Evolutionary conservation across 2,797 vertebrate genomes (phyloP).

Genomic region (Tolypeutes matacus): DNA sequence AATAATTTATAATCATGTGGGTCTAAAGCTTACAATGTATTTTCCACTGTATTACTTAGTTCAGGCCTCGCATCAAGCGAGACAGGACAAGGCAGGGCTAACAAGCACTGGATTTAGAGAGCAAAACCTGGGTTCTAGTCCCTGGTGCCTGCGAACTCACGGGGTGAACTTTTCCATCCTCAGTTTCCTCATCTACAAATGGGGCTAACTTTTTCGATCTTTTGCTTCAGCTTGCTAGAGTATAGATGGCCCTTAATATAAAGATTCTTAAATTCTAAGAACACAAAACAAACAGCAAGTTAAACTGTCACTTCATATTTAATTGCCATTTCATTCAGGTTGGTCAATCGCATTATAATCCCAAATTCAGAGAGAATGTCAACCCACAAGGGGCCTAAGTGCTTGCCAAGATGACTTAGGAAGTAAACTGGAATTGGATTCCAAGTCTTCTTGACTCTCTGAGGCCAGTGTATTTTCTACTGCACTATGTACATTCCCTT

Average conservation of each 20-base stretch:
- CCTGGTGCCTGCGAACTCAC: neutral
- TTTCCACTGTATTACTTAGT: neutral
- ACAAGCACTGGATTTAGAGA: neutral
- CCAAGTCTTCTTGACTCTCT: neutral
- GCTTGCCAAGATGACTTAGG: neutral
- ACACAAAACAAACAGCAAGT: neutral
- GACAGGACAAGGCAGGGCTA: neutral
- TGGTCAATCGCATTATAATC: neutral
- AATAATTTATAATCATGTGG: neutral
- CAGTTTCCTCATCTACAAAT: neutral
- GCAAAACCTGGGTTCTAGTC: neutral
- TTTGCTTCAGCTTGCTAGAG: neutral
- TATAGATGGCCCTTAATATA: neutral
- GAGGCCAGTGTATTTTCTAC: neutral
- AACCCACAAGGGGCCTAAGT: neutral
- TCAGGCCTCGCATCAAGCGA: neutral
- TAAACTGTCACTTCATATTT: neutral
- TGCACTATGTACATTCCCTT: neutral
- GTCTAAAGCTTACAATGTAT: neutral
- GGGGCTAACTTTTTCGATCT: neutral
- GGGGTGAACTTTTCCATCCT: neutral
- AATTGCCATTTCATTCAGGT: neutral
- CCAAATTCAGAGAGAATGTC: neutral
- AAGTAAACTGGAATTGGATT: neutral
- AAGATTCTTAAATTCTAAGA: conserved; percentile 1